A percentile compares a stretch with the other conserved stretches of the same genome.
Conservation (phyloP, 1,140 invertebrate species). For the Aphelenchoides fujianensis region DNA sequence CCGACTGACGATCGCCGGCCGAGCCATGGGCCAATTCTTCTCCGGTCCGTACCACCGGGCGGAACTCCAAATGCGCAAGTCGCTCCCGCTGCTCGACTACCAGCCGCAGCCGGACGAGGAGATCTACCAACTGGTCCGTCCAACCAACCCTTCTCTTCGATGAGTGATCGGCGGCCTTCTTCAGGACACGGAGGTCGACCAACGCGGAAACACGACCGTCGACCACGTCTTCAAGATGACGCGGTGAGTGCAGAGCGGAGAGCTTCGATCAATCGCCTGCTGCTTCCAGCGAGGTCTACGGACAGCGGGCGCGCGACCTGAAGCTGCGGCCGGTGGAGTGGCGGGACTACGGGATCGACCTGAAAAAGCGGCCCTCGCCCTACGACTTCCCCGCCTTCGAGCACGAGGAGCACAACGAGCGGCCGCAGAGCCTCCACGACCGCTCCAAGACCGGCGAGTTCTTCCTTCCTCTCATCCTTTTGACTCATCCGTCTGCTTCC, state of each 20-base stretch:
- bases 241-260: constrained; percentile 12
- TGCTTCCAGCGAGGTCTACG: constrained; percentile 32
- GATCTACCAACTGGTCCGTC: constrained; percentile 29
- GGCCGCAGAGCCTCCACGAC: constrained; percentile 18
- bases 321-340: constrained; percentile 31
- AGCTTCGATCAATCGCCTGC: constrained; percentile 20
- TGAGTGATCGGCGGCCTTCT: too few relatives aligned
- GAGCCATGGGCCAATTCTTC: constrained; percentile 10
- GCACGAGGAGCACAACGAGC: constrained; percentile 31
- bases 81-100: constrained; percentile 17
- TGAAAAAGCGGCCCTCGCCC: constrained; percentile 30
- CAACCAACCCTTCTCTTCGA: too few relatives aligned
- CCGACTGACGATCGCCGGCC: too few relatives aligned
- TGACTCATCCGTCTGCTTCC: neutral
- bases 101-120: constrained; percentile 31
- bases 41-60: constrained; percentile 13
- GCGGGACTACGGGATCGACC: constrained; percentile 26
- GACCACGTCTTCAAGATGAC: constrained; percentile 36
- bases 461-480: neutral
- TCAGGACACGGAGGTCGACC: constrained; percentile 34
- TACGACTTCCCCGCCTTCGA: constrained; percentile 38
- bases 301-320: constrained; percentile 30
- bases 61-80: constrained; percentile 17
- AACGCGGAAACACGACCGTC: constrained; percentile 29
- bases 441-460: neutral